Evolutionary conservation across 64 coral and sea anemone species (phyloP).

Genomic region (Catalaphyllia jardinei): DNA sequence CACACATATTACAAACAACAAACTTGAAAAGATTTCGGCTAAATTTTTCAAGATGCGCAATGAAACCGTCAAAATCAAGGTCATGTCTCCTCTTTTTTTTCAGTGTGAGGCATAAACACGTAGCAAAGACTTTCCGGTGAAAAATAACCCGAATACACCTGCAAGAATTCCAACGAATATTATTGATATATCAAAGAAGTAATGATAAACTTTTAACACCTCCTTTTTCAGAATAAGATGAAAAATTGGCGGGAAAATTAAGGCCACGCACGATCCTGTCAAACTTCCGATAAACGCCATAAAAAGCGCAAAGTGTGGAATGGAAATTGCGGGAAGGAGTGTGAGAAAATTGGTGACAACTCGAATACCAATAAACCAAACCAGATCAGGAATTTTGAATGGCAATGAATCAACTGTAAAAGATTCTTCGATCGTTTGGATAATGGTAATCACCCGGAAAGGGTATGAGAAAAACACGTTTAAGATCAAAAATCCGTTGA

Average conservation of each 20-base stretch:
- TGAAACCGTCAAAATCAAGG: too few relatives aligned
- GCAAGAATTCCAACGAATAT: not conserved
- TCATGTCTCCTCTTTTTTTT: not conserved
- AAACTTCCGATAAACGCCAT: constrained; percentile 66
- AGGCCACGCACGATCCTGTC: constrained; percentile 20
- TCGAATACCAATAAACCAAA: constrained; percentile 46
- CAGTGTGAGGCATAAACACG: not conserved
- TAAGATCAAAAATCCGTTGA: constrained; percentile 43
- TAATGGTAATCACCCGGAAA: constrained; percentile 35
- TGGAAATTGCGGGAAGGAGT: constrained; percentile 7
- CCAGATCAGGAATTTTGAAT: constrained; percentile 19
- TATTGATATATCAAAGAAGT: not conserved
- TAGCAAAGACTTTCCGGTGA: not conserved
- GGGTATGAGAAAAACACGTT: constrained; percentile 54
- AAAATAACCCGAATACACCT: not conserved
- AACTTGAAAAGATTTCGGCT: too few relatives aligned
- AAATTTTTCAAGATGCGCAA: too few relatives aligned
- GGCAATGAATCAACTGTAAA: constrained; percentile 26
- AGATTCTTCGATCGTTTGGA: constrained; percentile 35
- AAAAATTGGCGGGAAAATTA: constrained; percentile 67
- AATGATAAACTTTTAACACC: not conserved
- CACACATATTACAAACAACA: too few relatives aligned
- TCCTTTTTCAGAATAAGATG: constrained; percentile 22
- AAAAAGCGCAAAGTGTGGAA: constrained; percentile 67
- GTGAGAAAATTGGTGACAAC: not conserved